phyloP scores from a whole-genome alignment of 2,888 invertebrate genomes.

The Gandaritis pyraliata region DNA sequence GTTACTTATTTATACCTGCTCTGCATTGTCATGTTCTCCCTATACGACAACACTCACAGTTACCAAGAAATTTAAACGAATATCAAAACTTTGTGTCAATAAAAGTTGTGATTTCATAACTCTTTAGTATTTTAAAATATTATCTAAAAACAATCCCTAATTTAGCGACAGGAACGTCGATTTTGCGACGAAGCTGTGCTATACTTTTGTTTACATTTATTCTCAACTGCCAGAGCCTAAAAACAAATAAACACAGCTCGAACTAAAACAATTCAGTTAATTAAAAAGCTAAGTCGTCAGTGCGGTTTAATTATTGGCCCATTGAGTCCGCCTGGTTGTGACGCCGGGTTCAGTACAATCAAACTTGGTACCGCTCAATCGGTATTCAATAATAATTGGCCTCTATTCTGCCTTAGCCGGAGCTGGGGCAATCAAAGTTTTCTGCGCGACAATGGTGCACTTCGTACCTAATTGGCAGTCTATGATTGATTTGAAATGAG shows the following conservation, averaged over 20 bases:
- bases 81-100: no score
- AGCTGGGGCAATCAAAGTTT: constrained; percentile 75
- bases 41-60: no score
- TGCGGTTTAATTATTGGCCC: constrained; percentile 78
- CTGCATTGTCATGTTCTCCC: no score
- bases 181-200: no score
- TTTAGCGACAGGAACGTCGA: no score
- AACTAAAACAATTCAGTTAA: constrained; percentile 72
- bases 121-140: no score
- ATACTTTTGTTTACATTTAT: no score
- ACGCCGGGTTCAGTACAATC: constrained; percentile 72
- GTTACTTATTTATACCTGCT: no score
- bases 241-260: constrained; percentile 25
- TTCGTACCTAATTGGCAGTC: constrained; percentile 72
- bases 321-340: constrained; percentile 73
- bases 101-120: no score
- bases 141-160: no score
- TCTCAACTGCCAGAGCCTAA: not conserved
- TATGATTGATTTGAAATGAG: constrained; percentile 57
- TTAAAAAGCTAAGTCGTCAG: constrained; percentile 70
- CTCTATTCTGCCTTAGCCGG: constrained; percentile 52
- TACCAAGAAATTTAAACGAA: no score
- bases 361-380: constrained; percentile 74
- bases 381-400: constrained; percentile 79
- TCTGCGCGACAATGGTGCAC: constrained; percentile 65